Evolutionary conservation across 2,797 vertebrate species (phyloP).

Genomic region (Syngnathus rostellatus): DNA sequence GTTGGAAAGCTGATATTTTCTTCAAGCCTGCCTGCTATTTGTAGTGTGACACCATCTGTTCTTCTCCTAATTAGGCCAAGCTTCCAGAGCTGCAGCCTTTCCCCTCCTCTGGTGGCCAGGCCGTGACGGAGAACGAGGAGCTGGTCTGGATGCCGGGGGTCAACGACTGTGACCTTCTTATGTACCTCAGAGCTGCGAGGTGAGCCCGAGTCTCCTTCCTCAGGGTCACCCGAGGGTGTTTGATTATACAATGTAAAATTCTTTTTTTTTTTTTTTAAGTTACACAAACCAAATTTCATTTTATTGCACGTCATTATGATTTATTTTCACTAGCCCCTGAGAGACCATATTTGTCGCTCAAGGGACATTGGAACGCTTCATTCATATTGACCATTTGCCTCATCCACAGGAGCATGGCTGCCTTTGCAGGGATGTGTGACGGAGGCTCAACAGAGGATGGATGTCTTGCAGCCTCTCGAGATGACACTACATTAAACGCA

Average conservation of each 20-base stretch:
- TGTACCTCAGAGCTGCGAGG: slow-evolving; percentile 98
- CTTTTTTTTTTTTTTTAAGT: neutral
- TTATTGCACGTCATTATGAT: too few relatives aligned
- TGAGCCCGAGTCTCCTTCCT: slow-evolving; percentile 50
- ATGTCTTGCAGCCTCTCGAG: slow-evolving; percentile 91
- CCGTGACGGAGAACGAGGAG: slow-evolving; percentile 93
- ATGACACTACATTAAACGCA: slow-evolving; percentile 97
- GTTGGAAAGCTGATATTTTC: slow-evolving; percentile 58
- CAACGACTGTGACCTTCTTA: slow-evolving; percentile 97
- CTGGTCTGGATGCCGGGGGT: slow-evolving; percentile 98
- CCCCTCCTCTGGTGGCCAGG: slow-evolving; percentile 83
- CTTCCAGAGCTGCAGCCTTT: slow-evolving; percentile 97
- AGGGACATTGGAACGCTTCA: neutral
- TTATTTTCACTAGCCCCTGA: neutral
- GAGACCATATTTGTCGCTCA: neutral
- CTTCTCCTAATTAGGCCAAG: slow-evolving; percentile 80
- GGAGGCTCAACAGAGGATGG: slow-evolving; percentile 98
- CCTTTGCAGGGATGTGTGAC: slow-evolving; percentile 98
- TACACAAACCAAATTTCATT: neutral
- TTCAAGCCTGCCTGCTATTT: slow-evolving; percentile 54
- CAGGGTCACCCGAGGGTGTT: neutral
- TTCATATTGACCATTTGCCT: slow-evolving; percentile 8
- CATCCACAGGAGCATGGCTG: slow-evolving; percentile 92
- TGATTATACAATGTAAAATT: neutral
- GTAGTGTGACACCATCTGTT: slow-evolving; percentile 63